Evolutionary conservation across 2,797 vertebrate species (phyloP), one percentile per base, ranked within the genome.

Genomic region (Diglossa cyanea): DNA sequence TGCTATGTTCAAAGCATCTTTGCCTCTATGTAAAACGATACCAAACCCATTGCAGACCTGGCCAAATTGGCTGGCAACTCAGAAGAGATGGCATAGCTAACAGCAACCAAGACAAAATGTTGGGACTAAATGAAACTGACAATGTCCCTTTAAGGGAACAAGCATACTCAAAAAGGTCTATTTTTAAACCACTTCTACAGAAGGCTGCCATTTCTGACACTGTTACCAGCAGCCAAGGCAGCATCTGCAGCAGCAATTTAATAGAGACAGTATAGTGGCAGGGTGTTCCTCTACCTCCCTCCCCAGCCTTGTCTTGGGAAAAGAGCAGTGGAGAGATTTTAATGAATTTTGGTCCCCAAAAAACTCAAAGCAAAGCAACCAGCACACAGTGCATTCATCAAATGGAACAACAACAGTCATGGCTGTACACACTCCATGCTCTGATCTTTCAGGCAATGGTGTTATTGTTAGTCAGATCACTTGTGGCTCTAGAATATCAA

Each of bases 101-200:
- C 71, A 87, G 88, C 72, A 93, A 93, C 35, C 57, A 68, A 61
- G 31, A n/a, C 65, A 71, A 88, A 91, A 91, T 11, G 23, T 18
- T 82, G 63, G 35, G 72, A 90, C 54, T 71, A 73, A 95, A 71
- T 92, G 78, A 87, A 93, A 89, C n/a, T 87, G 93, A 95, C 95
- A 92, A 14, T 24, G 74, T 88, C 88, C 80, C 90, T 93, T 94
- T 84, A 93, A 94, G 80, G 77, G 71, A 90, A 86, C 65, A 85
- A 91, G 65, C 75, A 85, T 58, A 91, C 74, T 84, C 88, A 88
- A 90, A 93, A 24, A 61, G 66, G 65, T 71, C 90, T 95, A 94
- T 95, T 93, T 96, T 95, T 94, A 94, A 93, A 95, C 31, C 42
- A 48, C 84, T 93, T 93, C 75, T 88, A 60, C 77, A 86, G 86